These are phyloP conservation scores for Atethmia centrago DNA, from an alignment of 2,888 invertebrate genomes.

Conservation along the genomic window DNA sequence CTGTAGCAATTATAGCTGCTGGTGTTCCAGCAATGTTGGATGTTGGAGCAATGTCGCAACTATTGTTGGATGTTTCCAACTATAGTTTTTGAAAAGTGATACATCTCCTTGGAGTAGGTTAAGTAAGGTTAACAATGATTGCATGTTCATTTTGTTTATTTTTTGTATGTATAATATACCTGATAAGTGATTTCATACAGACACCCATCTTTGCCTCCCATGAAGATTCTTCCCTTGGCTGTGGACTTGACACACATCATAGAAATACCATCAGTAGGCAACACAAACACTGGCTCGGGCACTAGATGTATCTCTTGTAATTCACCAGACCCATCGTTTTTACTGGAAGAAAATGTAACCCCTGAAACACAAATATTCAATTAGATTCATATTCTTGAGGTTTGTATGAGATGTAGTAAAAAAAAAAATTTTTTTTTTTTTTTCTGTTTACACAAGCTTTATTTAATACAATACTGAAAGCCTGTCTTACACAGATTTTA, in stretches of 20 bases:
- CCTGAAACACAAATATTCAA: constrained; percentile 72
- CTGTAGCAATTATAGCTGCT: neutral
- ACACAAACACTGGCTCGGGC: constrained; percentile 97
- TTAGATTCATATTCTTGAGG: neutral
- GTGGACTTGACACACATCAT: constrained; percentile 96
- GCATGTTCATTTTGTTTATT: neutral
- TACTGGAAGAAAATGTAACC: constrained; percentile 90
- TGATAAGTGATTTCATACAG: constrained; percentile 98
- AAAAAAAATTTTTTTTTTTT: neutral
- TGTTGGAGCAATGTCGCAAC: too few species aligned
- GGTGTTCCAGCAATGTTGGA: too few species aligned
- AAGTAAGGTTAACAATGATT: neutral
- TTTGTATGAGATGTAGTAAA: too few species aligned
- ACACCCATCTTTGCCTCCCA: constrained; percentile 98
- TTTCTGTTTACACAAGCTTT: neutral
- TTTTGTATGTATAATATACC: constrained; percentile 83
- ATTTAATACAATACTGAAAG: neutral
- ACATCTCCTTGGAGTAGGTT: neutral
- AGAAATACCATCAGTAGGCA: constrained; percentile 97
- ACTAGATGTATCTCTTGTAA: constrained; percentile 96
- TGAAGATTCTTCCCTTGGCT: constrained; percentile 96
- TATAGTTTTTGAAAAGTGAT: too few species aligned
- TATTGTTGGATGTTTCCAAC: too few species aligned
- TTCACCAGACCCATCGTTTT: constrained; percentile 86
- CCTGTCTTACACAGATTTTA: neutral